These are phyloP conservation scores for Drosophila willistoni DNA, from an alignment of 1,140 invertebrate genomes.

Conservation along the genomic window DNA sequence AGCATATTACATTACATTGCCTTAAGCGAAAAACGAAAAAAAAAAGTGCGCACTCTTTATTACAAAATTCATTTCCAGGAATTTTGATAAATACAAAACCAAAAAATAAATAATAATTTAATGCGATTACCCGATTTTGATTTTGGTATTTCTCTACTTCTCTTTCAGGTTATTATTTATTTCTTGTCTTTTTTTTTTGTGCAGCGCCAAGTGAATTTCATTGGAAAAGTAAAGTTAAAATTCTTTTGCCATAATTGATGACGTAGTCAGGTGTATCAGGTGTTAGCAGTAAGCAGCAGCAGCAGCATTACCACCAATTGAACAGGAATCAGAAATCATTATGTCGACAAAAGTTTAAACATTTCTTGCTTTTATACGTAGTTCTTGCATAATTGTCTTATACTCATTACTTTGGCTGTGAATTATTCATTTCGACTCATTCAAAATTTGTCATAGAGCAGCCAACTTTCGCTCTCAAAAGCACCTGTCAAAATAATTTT, in stretches of 20 bases:
- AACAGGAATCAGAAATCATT: slow-evolving; percentile 8
- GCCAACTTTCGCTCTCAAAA: neutral
- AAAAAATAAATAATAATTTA: neutral
- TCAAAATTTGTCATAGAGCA: slow-evolving; percentile 3
- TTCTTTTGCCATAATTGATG: slow-evolving; percentile 16
- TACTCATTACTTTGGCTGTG: slow-evolving; percentile 1
- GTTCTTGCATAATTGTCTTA: neutral
- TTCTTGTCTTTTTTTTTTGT: slow-evolving; percentile 44
- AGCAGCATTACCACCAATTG: neutral
- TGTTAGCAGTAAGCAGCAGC: too few species aligned
- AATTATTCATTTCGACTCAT: neutral
- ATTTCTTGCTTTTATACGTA: neutral
- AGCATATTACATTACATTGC: slow-evolving; percentile 59
- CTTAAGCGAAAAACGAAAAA: neutral
- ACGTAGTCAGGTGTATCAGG: slow-evolving; percentile 17
- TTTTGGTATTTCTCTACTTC: neutral
- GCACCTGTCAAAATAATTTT: slow-evolving; percentile 5
- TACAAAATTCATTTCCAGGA: slow-evolving; percentile 71
- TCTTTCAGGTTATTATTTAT: slow-evolving; percentile 1
- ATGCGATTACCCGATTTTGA: slow-evolving; percentile 12
- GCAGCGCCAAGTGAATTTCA: slow-evolving; percentile 39
- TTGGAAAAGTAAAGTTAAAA: slow-evolving; percentile 6
- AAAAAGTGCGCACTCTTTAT: slow-evolving; percentile 44
- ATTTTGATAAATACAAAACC: slow-evolving; percentile 34
- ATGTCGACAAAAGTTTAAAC: neutral